A percentile compares a stretch with the other conserved stretches of the same genome.
Conservation (phyloP, 2,888 invertebrate genomes). For the Ryuthela nishihirai region DNA sequence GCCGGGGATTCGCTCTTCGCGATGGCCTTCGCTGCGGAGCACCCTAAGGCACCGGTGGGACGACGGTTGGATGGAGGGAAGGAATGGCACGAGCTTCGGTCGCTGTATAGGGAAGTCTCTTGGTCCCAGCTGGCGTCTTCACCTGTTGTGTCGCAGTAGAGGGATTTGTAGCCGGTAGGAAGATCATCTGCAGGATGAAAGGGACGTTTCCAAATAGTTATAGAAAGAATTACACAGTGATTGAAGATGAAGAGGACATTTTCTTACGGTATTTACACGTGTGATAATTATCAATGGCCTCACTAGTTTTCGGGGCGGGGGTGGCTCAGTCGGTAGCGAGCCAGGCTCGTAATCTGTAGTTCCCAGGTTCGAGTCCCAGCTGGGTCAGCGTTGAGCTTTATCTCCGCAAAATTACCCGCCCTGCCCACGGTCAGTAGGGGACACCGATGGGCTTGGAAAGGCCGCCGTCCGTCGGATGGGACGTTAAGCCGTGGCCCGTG, state of each 20-base stretch:
- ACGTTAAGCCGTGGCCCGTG: no score
- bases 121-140: slow-evolving; percentile 11
- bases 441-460: no score
- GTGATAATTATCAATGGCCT: no score
- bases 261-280: no score
- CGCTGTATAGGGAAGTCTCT: neutral
- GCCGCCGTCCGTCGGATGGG: no score
- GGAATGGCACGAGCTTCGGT: neutral
- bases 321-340: no score
- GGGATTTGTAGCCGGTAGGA: slow-evolving; percentile 4
- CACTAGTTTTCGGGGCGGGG: no score
- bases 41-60: neutral
- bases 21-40: neutral
- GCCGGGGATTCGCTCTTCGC: neutral
- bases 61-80: neutral
- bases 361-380: no score
- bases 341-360: no score
- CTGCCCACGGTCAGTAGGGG: no score
- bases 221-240: neutral
- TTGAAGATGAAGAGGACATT: neutral
- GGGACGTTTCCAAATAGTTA: neutral
- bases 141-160: slow-evolving; percentile 10
- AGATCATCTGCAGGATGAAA: neutral
- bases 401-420: no score
- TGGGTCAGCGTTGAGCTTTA: no score